Evolutionary conservation across 1,140 invertebrate genomes (phyloP), one percentile per base, ranked within the genome.

Genomic region (Leptopilina clavipes): DNA sequence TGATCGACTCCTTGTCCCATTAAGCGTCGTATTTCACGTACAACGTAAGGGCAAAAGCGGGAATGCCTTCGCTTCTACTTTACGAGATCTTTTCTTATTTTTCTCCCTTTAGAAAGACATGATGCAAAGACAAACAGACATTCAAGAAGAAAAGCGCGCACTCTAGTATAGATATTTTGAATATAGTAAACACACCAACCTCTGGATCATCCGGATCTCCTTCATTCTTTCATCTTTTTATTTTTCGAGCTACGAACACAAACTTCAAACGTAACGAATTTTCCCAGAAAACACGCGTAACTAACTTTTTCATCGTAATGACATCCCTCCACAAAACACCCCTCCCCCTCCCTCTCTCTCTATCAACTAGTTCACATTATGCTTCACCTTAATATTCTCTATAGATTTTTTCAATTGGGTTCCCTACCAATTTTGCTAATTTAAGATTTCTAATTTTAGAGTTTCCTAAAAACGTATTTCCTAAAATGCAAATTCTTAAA

Each of bases 1-100:
- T 79, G 75, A 83, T 83, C 80, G 80, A 81, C 77, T 81, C 77
- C 78, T 79, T 74, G 77, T 78, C 80, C 83, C 82, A 84, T 85
- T 83, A 83, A 79, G 81, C 82, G 78, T 85, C 83, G 79, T 81
- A 85, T 85, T 85, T 85, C 82, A 82, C 75, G 72, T 72, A 74
- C 75, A 72, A 31, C 74, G 78, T 77, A 79, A 73, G 45, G 70
- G 76, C 75, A 77, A 74, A 43, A 45, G 75, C n/a, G n/a, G n/a
- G 22, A 70, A 52, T 59, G 54, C 10, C 37, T 17, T 6, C 54
- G 31, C 73, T 74, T 74, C 73, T 43, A 10, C 8, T 74, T 37
- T 25, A 70, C 78, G 45, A n/a, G 73, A 75, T 44, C 72, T 59
- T 59, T 56, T 70, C 75, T 75, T 73, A 73, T 81, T 76, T 59